Conservation (phyloP, 2,113 vertebrate genomes). For the Nycticebus coucang region DNA sequence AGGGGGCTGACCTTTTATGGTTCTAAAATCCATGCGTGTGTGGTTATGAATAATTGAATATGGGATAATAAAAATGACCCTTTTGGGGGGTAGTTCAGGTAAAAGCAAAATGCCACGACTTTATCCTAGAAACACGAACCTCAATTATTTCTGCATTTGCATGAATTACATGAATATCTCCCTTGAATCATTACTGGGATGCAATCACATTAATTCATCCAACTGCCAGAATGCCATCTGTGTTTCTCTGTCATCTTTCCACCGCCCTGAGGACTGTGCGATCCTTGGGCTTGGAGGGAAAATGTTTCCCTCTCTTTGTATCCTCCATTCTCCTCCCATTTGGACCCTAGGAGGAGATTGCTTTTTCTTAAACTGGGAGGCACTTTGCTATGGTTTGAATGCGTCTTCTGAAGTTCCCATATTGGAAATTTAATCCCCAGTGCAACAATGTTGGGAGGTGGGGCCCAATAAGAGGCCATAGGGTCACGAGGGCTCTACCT, state of each 20-base stretch:
- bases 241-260: background rate
- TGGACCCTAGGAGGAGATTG: background rate
- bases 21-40: slow-evolving; percentile 70
- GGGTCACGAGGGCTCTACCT: background rate
- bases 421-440: background rate
- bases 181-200: slow-evolving; percentile 11
- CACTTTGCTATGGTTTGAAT: background rate
- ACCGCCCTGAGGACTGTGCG: background rate
- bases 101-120: slow-evolving; percentile 70
- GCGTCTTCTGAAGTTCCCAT: background rate
- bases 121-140: slow-evolving; percentile 54
- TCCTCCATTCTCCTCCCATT: background rate
- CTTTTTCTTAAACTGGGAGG: background rate
- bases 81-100: slow-evolving; percentile 42
- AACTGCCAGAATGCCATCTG: slow-evolving; percentile 54
- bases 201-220: slow-evolving; percentile 58
- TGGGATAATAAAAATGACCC: slow-evolving; percentile 65
- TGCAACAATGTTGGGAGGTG: background rate
- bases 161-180: slow-evolving; percentile 67
- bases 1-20: slow-evolving; percentile 86
- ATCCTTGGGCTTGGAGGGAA: background rate
- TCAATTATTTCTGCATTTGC: slow-evolving; percentile 77
- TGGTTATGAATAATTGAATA: slow-evolving; percentile 84
- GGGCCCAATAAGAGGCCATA: background rate
- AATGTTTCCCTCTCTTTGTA: background rate